phyloP scores from a whole-genome alignment of 2,888 invertebrate species.

The Caenorhabditis sp. region DNA sequence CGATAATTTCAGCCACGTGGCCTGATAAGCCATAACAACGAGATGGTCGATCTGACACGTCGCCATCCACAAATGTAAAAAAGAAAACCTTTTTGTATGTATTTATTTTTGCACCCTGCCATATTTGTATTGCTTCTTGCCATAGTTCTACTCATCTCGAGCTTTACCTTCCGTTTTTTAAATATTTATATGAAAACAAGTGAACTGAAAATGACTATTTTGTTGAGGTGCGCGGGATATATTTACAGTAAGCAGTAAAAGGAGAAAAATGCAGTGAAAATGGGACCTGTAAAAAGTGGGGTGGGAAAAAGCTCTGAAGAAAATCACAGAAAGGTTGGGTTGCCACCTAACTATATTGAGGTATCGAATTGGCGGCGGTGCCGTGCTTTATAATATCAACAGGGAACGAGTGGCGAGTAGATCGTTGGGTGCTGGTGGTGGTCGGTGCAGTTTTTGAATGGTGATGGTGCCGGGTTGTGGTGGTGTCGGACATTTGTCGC shows the following conservation, averaged over 20 bases:
- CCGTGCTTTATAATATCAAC: slow-evolving; percentile 34
- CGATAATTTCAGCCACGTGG: slow-evolving; percentile 3
- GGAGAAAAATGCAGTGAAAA: not conserved
- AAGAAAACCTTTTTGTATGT: not conserved
- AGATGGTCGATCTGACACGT: slow-evolving; percentile 27
- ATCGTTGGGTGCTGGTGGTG: not conserved
- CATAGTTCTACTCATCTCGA: not conserved
- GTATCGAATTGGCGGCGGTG: slow-evolving; percentile 32
- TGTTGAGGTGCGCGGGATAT: not conserved
- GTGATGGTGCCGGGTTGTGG: not conserved
- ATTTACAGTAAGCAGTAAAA: not conserved
- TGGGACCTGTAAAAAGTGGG: not conserved
- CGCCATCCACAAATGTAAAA: slow-evolving; percentile 13
- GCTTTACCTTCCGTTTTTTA: not conserved
- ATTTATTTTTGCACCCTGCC: not conserved
- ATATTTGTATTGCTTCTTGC: not conserved
- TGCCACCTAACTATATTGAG: slow-evolving; percentile 42
- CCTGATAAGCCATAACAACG: slow-evolving; percentile 22
- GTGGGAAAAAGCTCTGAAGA: not conserved
- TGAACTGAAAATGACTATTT: not conserved
- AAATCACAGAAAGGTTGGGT: not conserved
- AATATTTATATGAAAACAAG: not conserved
- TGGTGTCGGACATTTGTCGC: slow-evolving; percentile 5
- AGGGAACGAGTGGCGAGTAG: slow-evolving; percentile 36
- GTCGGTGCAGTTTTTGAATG: not conserved